Percentiles rank a stretch among this genome's conserved stretches.
Conservation (phyloP, 2,888 invertebrate species). For the Abrostola triplasia region DNA sequence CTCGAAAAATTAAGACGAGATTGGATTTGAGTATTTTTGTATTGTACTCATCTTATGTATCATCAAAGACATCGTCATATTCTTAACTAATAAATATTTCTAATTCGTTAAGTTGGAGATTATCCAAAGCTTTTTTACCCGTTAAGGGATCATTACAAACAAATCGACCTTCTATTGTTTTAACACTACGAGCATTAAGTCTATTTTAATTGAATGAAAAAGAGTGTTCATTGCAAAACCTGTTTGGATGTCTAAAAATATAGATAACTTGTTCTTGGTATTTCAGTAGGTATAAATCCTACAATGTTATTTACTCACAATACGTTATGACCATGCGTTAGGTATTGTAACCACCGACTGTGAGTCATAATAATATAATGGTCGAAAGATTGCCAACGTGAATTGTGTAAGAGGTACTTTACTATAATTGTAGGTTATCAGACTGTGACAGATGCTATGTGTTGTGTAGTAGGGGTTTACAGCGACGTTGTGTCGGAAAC, state of each 20-base stretch:
- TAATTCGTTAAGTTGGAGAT: no score
- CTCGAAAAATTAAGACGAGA: no score
- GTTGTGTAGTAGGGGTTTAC: not conserved
- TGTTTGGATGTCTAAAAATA: conserved; percentile 28
- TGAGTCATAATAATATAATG: conserved; percentile 36
- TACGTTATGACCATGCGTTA: conserved; percentile 21
- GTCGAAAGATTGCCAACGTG: conserved; percentile 14
- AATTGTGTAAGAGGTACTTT: conserved; percentile 13
- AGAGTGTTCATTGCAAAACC: conserved; percentile 13
- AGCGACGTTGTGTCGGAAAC: no score
- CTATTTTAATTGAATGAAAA: not conserved
- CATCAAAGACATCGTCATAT: no score
- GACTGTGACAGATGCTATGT: conserved; percentile 22
- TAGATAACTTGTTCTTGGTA: not conserved
- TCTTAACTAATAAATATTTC: no score
- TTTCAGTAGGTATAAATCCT: not conserved
- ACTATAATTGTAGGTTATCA: conserved; percentile 15
- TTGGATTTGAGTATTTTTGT: no score
- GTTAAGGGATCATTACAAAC: no score
- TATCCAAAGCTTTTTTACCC: no score
- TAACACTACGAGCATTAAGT: no score
- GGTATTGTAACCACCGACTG: conserved; percentile 15
- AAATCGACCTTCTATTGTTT: no score
- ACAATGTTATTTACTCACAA: conserved; percentile 22
- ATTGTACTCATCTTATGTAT: no score